Percentiles rank a stretch among this genome's conserved stretches.
These are phyloP conservation scores for Harpagoxenus sublaevis DNA, from an alignment of 2,888 invertebrate genomes.

Conservation along the genomic window DNA sequence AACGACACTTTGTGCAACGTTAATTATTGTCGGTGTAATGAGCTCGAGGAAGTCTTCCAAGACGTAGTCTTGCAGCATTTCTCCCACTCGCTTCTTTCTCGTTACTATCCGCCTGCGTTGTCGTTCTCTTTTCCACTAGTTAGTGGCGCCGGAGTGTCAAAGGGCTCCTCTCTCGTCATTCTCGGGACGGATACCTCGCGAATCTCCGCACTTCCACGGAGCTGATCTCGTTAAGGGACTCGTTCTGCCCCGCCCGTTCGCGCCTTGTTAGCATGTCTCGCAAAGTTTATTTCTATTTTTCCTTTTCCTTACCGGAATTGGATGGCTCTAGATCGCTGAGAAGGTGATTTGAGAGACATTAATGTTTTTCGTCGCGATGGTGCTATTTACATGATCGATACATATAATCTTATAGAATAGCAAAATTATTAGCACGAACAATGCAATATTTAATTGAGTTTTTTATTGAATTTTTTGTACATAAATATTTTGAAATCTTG, in stretches of 20 bases:
- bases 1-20: constrained; percentile 79
- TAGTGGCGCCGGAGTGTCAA: constrained; percentile 65
- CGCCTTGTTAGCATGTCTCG: constrained; percentile 75
- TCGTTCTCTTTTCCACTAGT: constrained; percentile 30
- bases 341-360: constrained; percentile 53
- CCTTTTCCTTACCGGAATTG: constrained; percentile 55
- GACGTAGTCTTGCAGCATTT: constrained; percentile 64
- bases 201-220: constrained; percentile 72
- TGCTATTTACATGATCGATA: background rate
- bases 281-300: constrained; percentile 61
- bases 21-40: constrained; percentile 80
- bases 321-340: constrained; percentile 38
- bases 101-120: constrained; percentile 34
- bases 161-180: constrained; percentile 59
- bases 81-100: constrained; percentile 23
- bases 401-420: background rate
- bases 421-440: background rate
- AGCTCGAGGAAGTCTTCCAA: constrained; percentile 77
- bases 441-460: background rate
- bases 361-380: background rate
- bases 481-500: background rate
- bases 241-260: constrained; percentile 65
- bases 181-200: constrained; percentile 72
- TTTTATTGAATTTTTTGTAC: background rate
- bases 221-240: constrained; percentile 76